Conservation (phyloP, 2,797 vertebrate genomes). For the Vultur gryphus region DNA sequence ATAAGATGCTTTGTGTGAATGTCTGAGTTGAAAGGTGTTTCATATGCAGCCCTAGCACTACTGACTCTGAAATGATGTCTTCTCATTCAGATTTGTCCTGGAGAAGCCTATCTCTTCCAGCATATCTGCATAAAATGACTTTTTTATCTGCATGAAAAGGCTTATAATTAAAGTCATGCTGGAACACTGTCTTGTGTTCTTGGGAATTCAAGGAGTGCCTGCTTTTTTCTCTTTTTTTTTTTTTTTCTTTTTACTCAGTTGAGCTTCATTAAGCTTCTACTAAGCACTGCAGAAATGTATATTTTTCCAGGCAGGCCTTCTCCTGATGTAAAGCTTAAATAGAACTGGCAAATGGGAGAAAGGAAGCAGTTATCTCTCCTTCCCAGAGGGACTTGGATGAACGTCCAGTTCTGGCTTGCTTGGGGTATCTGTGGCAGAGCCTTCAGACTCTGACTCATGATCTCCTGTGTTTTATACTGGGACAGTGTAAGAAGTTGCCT, state of each 20-base stretch:
- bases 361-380: background rate
- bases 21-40: background rate
- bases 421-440: background rate
- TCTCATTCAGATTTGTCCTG: background rate
- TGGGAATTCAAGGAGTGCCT: background rate
- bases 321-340: background rate
- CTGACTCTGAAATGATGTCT: background rate
- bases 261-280: background rate
- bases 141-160: background rate
- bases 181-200: background rate
- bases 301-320: background rate
- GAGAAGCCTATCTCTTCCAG: background rate
- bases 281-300: background rate
- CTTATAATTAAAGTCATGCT: background rate
- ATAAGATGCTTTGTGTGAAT: background rate
- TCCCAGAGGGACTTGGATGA: background rate
- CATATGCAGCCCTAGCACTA: background rate
- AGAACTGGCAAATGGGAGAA: background rate
- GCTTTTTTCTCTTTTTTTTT: background rate
- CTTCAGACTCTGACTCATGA: constrained; percentile 13
- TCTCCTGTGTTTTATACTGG: background rate
- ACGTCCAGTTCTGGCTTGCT: background rate
- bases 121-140: background rate
- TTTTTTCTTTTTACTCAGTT: background rate
- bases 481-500: background rate